These are phyloP conservation scores for Nymphalis urticae DNA, from an alignment of 2,888 invertebrate genomes.

Conservation along the genomic window DNA sequence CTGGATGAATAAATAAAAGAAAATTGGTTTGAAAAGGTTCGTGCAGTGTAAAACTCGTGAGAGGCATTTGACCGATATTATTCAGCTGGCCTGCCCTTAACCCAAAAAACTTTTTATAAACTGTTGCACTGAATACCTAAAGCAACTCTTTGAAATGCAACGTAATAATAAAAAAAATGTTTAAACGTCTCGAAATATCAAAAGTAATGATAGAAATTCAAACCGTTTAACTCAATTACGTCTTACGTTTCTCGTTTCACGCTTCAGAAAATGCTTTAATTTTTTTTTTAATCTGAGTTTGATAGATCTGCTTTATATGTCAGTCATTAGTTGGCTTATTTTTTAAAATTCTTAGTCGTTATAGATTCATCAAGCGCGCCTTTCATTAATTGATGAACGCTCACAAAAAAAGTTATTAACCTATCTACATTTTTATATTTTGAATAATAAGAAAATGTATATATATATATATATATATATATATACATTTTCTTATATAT, in stretches of 20 bases:
- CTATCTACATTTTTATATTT: no score
- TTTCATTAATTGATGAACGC: no score
- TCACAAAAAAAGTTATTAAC: no score
- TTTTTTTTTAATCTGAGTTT: no score
- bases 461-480: no score
- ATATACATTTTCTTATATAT: no score
- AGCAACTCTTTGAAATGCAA: conserved; percentile 23
- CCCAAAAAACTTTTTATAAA: conserved; percentile 38
- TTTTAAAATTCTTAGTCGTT: no score
- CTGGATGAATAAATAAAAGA: conserved; percentile 34
- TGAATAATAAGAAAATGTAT: no score
- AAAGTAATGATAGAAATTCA: background rate
- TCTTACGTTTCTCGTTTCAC: background rate
- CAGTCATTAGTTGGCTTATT: no score
- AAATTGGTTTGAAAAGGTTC: conserved; percentile 34
- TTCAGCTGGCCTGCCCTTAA: conserved; percentile 34
- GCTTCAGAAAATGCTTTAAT: no score
- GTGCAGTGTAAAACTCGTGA: conserved; percentile 34
- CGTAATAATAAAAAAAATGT: conserved; percentile 1
- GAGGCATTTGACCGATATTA: conserved; percentile 39
- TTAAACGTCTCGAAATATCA: background rate
- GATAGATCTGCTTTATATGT: no score
- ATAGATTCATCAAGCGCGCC: no score
- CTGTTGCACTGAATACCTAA: conserved; percentile 26
- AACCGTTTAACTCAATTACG: background rate